Evolutionary conservation across 2,797 vertebrate genomes (phyloP), one percentile per base, ranked within the genome.

Genomic region (Melanitta fusca): DNA sequence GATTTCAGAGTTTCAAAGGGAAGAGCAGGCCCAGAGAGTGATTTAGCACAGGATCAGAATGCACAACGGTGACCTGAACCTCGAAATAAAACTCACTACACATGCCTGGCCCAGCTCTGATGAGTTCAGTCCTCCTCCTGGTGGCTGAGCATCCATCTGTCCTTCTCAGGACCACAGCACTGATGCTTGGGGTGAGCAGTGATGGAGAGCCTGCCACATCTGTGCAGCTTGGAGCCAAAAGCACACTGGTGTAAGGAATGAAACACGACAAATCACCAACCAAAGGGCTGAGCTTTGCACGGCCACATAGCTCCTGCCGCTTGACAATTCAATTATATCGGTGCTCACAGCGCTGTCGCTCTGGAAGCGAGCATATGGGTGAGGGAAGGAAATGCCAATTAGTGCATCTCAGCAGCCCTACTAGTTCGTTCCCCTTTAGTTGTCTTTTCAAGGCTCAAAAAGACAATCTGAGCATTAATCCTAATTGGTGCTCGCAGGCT

Each of bases 31-130:
- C 14, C 30, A 6, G 28, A 3, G 8, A 18, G 20, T 6, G 10
- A 18, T 56, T 19, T 62, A 80, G 32, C 56, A 20, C 15, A 47
- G 13, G 13, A 24, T 36, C 58, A 36, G n/a, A 65, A 20, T 2
- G 11, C 43, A 17, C 1, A 0, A 30, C 1, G 19, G 49, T 0
- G 5, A 58, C 28, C 19, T 41, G 38, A 74, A 38, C 41, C 39
- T 66, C 27, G 18, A 53, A 43, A 53, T 2, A 8, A 34, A 45
- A 45, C 18, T 45, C 43, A 20, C 5, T 45, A 10, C 43, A 45
- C 18, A 10, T 20, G 43, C 9, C 43, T 45, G 36, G 36, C 36
- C 36, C 36, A 36, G 36, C 36, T 36, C 36, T 36, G 43, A 45
- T 3, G 43, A 45, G 43, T 45, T 45, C 43, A 45, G 43, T 45